Conservation (phyloP, 2,888 invertebrate genomes). For the Maniola hyperantus region DNA sequence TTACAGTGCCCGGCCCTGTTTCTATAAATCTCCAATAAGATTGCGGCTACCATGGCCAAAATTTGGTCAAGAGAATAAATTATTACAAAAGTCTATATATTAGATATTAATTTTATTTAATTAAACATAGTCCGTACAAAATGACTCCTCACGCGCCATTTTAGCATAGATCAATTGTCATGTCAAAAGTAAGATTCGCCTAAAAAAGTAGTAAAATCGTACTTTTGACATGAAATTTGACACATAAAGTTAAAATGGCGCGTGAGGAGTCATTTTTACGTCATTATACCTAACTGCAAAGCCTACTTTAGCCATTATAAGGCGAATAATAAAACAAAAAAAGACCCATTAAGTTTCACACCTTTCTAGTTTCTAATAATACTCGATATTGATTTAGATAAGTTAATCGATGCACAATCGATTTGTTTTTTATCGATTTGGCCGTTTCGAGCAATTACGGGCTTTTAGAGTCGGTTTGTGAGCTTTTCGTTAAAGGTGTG, state of each 20-base stretch:
- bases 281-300: constrained; percentile 10
- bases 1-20: no score
- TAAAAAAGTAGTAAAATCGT: no score
- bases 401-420: constrained; percentile 58
- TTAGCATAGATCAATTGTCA: no score
- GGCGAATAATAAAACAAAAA: constrained; percentile 26
- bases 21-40: no score
- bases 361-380: constrained; percentile 45
- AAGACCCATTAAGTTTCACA: constrained; percentile 42
- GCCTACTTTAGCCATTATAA: constrained; percentile 21
- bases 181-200: no score
- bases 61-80: not conserved
- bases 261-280: no score
- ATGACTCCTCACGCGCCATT: no score
- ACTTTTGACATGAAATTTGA: no score
- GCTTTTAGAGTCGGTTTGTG: constrained; percentile 51
- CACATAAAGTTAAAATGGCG: no score
- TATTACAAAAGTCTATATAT: not conserved
- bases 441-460: constrained; percentile 57
- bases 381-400: constrained; percentile 71
- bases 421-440: constrained; percentile 50
- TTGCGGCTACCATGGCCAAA: no score
- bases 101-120: no score
- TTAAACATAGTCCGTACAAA: no score
- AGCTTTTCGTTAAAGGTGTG: constrained; percentile 49